Evolutionary conservation across 2,797 vertebrate species (phyloP), one percentile per base, ranked within the genome.

Genomic region (Coregonus ussuriensis): DNA sequence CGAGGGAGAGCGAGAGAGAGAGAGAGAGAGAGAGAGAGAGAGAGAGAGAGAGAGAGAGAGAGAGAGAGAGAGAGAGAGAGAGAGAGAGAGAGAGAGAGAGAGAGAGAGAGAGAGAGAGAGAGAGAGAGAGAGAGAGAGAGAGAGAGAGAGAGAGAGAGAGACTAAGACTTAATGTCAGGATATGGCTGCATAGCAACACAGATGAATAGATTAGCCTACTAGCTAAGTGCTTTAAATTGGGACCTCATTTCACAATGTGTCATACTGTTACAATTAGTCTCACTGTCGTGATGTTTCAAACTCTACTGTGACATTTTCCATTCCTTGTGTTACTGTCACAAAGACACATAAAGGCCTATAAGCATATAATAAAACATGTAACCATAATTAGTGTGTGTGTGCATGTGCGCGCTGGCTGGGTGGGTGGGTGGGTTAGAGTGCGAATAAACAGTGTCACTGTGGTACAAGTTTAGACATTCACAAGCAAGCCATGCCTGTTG

Each of bases 391-490:
- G 41, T 71, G 67, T 77, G 54, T 68, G 1, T 47, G 41, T 41
- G 0, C 0, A 6, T 41, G 41, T 0, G 41, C 1, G 41, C 7
- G 0, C 41, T 41, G 41, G 7, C 31, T 33, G 31, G 31, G 1
- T 7, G 37, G 35, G 6, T 41, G 37, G 35, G 6, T 41, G 37
- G 37, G 37, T 7, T 37, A 37, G 37, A 1, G 6, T 37, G 35
- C 1, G 35, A 21, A 69, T 69, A 31, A 68, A 37, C 14, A 67
- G 9, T 33, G 9, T 66, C 66, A 31, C 33, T 6, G 7, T 35
- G 67, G 67, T 69, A 41, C 35, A 69, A n/a, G 67, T 69, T 69
- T 18, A 37, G 33, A 69, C 67, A 69, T 41, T n/a, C 1, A 35
- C 31, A 69, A n/a, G 67, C 5, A 5, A 29, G 54, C 54, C 16